phyloP scores from a whole-genome alignment of 1,140 invertebrate species.

The Stegodyphus mimosarum region DNA sequence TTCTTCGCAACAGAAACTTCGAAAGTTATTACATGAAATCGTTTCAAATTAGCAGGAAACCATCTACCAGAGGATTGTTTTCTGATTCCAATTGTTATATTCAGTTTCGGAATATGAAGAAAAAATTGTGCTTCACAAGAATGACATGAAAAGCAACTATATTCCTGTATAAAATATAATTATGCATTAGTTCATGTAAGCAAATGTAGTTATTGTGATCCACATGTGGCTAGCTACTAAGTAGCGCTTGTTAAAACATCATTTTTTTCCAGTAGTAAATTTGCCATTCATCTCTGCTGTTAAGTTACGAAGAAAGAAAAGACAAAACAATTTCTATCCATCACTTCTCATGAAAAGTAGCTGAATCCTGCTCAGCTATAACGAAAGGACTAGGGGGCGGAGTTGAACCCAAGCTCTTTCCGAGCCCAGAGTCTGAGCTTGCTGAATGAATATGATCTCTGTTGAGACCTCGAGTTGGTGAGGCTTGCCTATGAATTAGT shows the following conservation, averaged over 20 bases:
- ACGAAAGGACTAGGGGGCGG: conserved; percentile 64
- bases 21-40: too few species aligned
- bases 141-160: too few species aligned
- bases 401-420: conserved; percentile 62
- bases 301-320: background rate
- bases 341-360: conserved; percentile 41
- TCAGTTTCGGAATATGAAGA: too few species aligned
- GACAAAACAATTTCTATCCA: background rate
- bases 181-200: background rate
- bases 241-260: background rate
- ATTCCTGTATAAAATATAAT: background rate
- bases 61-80: too few species aligned
- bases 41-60: too few species aligned
- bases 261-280: background rate
- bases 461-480: conserved; percentile 57
- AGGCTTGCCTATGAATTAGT: conserved; percentile 42
- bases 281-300: background rate
- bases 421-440: conserved; percentile 64
- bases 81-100: too few species aligned
- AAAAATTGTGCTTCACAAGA: too few species aligned
- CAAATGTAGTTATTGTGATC: background rate
- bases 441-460: conserved; percentile 62
- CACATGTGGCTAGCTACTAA: background rate
- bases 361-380: conserved; percentile 16
- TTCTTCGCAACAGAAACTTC: too few species aligned